Evolutionary conservation across 1,140 invertebrate species (phyloP), one percentile per base, ranked within the genome.

Genomic region (Drosophila baimaii): DNA sequence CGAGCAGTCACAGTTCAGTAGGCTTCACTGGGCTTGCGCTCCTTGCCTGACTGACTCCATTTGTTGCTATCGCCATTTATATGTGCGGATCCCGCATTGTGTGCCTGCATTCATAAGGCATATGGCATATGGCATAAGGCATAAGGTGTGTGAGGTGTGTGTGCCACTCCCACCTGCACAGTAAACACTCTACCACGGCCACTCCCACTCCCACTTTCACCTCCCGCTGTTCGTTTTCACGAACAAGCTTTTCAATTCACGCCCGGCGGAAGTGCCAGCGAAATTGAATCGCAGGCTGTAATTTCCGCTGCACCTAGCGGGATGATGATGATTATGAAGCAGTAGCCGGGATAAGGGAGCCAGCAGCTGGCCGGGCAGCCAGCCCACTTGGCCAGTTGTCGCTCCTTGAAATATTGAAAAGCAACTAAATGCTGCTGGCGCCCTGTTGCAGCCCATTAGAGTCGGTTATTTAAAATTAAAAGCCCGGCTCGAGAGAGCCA

Each of bases 231-330:
- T 77, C 65, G 56, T 29, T 72, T 76, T 65, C 51, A 64, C 54
- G 78, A 88, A 79, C 66, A 88, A 86, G 68, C 59, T 80, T 80
- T 88, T 88, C 72, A 77, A 82, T 79, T 86, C 83, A 74, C 83
- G 79, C 68, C 71, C 81, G 51, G 58, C 83, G 83, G 83, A 88
- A 88, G 83, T 88, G 83, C 68, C 83, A 74, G 65, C 71, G 72
- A 90, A 90, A 90, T 82, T 90, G 77, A 90, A 90, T 90, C 79
- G 86, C 81, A 77, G 73, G 65, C 79, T 86, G 82, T 90, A 90
- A 90, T 90, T 90, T 90, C 81, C 85, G 86, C 66, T 78, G 76
- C 66, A 66, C 37, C 51, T 39, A 74, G 33, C 54, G 79, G 65
- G 29, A 49, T 47, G 69, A 57, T 69, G 65, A 58, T 49, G 21